phyloP scores from a whole-genome alignment of 1,140 invertebrate genomes.

The Drosophila santomea region DNA sequence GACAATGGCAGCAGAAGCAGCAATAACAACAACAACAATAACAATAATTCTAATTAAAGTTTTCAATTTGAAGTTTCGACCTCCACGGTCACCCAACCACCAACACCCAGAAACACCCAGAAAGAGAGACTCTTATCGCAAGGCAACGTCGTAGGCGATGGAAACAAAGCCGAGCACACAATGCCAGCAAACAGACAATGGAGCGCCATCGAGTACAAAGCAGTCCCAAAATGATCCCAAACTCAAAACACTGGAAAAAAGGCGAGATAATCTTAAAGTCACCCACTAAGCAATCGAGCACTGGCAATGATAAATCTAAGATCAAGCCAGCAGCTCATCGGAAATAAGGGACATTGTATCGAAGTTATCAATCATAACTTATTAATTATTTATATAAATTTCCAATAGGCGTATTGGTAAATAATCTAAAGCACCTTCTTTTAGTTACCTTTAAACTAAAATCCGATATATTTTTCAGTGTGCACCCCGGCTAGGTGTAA shows the following conservation, averaged over 20 bases:
- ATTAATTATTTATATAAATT: too few relatives aligned
- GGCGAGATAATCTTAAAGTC: background rate
- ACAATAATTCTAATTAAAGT: conserved; percentile 83
- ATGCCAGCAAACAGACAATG: conserved; percentile 69
- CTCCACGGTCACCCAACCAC: conserved; percentile 4
- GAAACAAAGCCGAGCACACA: conserved; percentile 68
- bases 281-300: too few relatives aligned
- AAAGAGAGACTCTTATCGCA: conserved; percentile 64
- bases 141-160: conserved; percentile 52
- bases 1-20: conserved; percentile 67
- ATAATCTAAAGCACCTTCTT: too few relatives aligned
- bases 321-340: too few relatives aligned
- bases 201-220: conserved; percentile 46
- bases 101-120: conserved; percentile 8
- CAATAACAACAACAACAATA: conserved; percentile 45
- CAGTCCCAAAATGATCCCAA: conserved; percentile 35
- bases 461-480: background rate
- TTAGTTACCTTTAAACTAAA: too few relatives aligned
- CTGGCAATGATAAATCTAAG: too few relatives aligned
- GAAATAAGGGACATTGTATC: too few relatives aligned
- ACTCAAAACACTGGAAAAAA: conserved; percentile 17
- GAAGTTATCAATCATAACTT: too few relatives aligned
- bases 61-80: conserved; percentile 80
- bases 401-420: too few relatives aligned
- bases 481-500: conserved; percentile 49